Percentiles rank a stretch among this genome's conserved stretches.
These are phyloP conservation scores for Sander vitreus DNA, from an alignment of 2,113 vertebrate genomes.

Conservation along the genomic window DNA sequence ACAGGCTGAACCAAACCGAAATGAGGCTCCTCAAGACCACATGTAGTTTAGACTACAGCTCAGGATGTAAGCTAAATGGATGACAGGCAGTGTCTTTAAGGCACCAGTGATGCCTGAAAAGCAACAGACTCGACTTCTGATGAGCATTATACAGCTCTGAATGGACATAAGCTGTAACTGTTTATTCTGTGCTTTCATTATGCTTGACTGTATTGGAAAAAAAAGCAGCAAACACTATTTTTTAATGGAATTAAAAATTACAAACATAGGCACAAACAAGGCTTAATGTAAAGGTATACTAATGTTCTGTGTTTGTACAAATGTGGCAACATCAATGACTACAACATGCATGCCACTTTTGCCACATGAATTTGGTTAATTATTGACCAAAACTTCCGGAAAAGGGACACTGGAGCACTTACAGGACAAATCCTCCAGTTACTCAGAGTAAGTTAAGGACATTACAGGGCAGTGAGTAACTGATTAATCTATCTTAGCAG, in stretches of 20 bases:
- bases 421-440: slow-evolving; percentile 14
- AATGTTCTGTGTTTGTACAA: not conserved
- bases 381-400: slow-evolving; percentile 28
- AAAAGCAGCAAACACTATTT: not conserved
- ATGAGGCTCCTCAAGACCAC: slow-evolving; percentile 12
- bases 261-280: not conserved
- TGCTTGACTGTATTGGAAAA: not conserved
- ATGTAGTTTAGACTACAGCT: slow-evolving; percentile 17
- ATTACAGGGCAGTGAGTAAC: slow-evolving; percentile 23
- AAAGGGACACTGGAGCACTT: not conserved
- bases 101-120: not conserved
- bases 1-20: slow-evolving; percentile 11
- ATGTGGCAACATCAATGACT: slow-evolving; percentile 5
- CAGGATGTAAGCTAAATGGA: not conserved
- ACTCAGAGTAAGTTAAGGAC: slow-evolving; percentile 3
- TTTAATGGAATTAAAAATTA: not conserved
- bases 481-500: not conserved
- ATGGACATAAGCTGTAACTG: not conserved
- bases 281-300: not conserved
- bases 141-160: not conserved
- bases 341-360: slow-evolving; percentile 4
- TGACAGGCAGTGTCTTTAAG: not conserved
- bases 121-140: not conserved
- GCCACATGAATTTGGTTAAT: slow-evolving; percentile 43
- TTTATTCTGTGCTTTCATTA: not conserved